These are phyloP conservation scores for Sardinella longiceps DNA, from an alignment of 2,797 vertebrate species.

Conservation along the genomic window DNA sequence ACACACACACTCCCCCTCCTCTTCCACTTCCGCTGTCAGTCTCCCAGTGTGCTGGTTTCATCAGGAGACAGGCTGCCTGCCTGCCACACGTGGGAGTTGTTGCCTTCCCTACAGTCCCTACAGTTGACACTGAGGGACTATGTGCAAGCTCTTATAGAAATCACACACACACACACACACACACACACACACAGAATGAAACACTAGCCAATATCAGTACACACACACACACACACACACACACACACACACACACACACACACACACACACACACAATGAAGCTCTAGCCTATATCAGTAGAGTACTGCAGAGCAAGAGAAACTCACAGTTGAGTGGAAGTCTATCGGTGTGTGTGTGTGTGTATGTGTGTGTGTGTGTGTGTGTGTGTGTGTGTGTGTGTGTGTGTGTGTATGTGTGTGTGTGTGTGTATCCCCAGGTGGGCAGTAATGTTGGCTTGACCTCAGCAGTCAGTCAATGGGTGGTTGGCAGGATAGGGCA, in stretches of 20 bases:
- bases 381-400: background rate
- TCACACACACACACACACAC: background rate
- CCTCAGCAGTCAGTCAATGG: background rate
- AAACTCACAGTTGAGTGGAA: background rate
- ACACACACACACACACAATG: background rate
- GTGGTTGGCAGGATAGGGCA: background rate
- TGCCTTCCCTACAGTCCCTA: background rate
- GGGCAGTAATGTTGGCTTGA: background rate
- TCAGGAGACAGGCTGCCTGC: background rate
- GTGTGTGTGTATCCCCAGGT: background rate
- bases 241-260: background rate
- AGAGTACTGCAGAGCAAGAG: background rate
- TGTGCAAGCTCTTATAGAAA: background rate
- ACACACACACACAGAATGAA: slow-evolving; percentile 11
- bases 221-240: background rate
- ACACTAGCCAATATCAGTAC: too few relatives aligned
- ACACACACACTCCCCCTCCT: too few relatives aligned
- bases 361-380: background rate
- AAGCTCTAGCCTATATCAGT: too few relatives aligned
- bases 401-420: too few relatives aligned
- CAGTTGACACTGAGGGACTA: background rate
- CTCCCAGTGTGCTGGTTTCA: background rate
- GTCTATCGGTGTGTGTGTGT: background rate
- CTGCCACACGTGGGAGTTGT: background rate
- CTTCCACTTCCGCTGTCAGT: background rate